These are phyloP conservation scores for Pristionchus fissidentatus DNA, from an alignment of 2,888 invertebrate species.

Conservation along the genomic window DNA sequence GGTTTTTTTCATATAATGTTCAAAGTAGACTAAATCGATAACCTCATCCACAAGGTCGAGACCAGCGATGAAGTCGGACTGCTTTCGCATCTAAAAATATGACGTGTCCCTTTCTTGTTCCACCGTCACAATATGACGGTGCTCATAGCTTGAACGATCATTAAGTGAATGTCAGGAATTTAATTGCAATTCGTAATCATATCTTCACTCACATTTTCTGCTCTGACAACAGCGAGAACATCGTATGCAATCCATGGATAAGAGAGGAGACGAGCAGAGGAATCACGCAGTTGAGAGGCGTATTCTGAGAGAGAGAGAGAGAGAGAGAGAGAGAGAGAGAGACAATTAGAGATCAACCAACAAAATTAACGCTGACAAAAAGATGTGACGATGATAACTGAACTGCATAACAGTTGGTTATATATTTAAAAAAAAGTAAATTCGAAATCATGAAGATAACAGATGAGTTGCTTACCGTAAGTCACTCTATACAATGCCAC, in stretches of 20 bases:
- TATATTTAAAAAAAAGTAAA: no score
- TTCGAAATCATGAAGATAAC: no score
- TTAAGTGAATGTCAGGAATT: no score
- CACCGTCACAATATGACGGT: no score
- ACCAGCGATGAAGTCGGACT: constrained; percentile 10
- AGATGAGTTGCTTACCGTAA: constrained; percentile 44
- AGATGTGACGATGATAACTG: not conserved
- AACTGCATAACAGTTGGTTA: no score
- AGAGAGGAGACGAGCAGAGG: constrained; percentile 57
- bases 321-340: not conserved
- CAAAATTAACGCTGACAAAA: no score
- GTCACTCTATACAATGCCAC: constrained; percentile 37
- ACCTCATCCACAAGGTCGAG: constrained; percentile 13
- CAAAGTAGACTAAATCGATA: not conserved
- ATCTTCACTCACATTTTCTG: not conserved
- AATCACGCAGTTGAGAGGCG: constrained; percentile 12
- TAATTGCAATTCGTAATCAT: no score
- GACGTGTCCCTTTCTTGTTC: not conserved
- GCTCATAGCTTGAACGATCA: not conserved
- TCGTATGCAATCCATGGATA: constrained; percentile 70
- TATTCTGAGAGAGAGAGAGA: not conserved
- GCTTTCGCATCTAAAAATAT: not conserved
- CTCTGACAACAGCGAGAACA: constrained; percentile 58
- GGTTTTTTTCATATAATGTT: no score
- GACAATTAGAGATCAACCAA: not conserved